phyloP scores from a whole-genome alignment of 2,888 invertebrate species.

The Axea sp. region DNA sequence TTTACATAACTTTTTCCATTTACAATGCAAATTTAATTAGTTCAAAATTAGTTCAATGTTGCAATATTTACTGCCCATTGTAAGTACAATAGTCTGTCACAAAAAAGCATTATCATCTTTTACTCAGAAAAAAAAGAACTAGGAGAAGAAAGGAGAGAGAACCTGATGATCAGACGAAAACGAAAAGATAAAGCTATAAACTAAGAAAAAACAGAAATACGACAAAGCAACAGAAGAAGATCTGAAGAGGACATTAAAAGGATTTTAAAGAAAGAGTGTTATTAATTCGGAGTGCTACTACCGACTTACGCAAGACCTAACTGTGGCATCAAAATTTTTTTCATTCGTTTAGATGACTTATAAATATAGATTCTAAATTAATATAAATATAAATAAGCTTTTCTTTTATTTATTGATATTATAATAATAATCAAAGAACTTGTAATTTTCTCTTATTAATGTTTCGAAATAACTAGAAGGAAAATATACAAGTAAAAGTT shows the following conservation, averaged over 20 bases:
- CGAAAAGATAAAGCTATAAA: slow-evolving; percentile 53
- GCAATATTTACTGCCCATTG: slow-evolving; percentile 27
- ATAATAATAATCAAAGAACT: too few relatives aligned
- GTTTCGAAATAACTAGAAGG: too few relatives aligned
- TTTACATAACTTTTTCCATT: too few relatives aligned
- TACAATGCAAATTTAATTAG: too few relatives aligned
- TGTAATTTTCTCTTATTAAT: too few relatives aligned
- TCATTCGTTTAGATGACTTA: slow-evolving; percentile 15
- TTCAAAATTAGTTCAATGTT: too few relatives aligned
- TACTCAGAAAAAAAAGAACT: slow-evolving; percentile 48
- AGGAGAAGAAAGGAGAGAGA: slow-evolving; percentile 46
- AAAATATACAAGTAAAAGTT: too few relatives aligned
- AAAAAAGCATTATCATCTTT: slow-evolving; percentile 46
- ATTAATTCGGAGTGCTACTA: slow-evolving; percentile 73
- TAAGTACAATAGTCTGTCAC: slow-evolving; percentile 37
- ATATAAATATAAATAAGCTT: too few relatives aligned
- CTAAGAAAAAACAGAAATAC: slow-evolving; percentile 36
- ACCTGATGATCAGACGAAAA: slow-evolving; percentile 56
- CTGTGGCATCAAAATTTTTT: slow-evolving; percentile 55
- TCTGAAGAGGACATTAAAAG: slow-evolving; percentile 59
- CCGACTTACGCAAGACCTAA: slow-evolving; percentile 74
- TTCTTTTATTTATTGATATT: too few relatives aligned
- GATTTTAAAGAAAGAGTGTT: slow-evolving; percentile 66
- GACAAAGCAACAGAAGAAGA: slow-evolving; percentile 58
- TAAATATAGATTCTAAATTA: slow-evolving; percentile 24